A percentile compares a stretch with the other conserved stretches of the same genome.
Conservation (phyloP, 2,797 vertebrate species). For the Xenopus petersii region DNA sequence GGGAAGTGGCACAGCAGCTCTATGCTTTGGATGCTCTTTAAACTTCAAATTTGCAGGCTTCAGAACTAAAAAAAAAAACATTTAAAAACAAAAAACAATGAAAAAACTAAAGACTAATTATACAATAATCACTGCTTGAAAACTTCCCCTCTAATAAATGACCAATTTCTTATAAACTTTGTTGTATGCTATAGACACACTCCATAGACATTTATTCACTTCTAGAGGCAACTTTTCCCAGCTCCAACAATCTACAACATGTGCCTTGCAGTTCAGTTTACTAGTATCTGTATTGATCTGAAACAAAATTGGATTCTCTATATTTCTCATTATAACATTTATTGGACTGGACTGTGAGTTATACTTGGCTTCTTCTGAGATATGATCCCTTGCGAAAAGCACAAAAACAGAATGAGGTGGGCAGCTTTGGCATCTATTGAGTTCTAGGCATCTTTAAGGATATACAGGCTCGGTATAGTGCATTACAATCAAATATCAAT, state of each 20-base stretch:
- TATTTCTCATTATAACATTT: conserved; percentile 42
- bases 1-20: no score
- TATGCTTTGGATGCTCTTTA: no score
- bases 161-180: no score
- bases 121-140: no score
- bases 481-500: conserved; percentile 19
- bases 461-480: conserved; percentile 27
- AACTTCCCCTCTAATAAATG: no score
- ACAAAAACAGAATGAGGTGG: conserved; percentile 2
- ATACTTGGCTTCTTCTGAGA: conserved; percentile 28
- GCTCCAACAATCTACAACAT: conserved; percentile 2
- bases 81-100: no score
- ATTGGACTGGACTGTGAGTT: conserved; percentile 38
- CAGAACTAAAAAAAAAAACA: no score
- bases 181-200: no score
- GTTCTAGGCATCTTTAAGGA: not conserved
- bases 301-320: conserved; percentile 45
- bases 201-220: no score
- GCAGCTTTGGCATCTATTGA: conserved; percentile 19
- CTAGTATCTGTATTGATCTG: conserved; percentile 41
- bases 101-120: no score
- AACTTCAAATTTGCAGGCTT: no score
- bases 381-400: conserved; percentile 4
- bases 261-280: conserved; percentile 29
- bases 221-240: no score